Base-by-base conservation (phyloP, 2,888 invertebrate genomes). In the Lasioglossum marginatum region DNA sequence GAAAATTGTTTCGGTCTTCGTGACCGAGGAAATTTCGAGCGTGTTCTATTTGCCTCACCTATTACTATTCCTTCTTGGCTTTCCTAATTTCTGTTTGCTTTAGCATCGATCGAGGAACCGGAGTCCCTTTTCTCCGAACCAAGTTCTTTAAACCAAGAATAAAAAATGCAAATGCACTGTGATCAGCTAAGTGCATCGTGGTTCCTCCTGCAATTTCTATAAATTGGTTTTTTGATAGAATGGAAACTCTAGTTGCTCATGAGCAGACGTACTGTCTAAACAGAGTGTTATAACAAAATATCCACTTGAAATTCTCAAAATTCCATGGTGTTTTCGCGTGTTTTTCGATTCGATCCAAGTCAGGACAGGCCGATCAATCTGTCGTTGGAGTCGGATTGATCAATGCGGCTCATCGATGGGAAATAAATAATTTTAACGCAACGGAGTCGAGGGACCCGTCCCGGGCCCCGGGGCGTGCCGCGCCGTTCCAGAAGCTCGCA, bases 351-450 rank as follows among this genome's bases (percentile, higher is more conserved):
- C n/a, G 48, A 78, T 57, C 60, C 16, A 73, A 37, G 52, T 16
- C 40, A 6, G 19, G 34, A 27, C 63, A 16, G 45, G 45, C 4
- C 4, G 45, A 45, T 45, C 45, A 12, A 79, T 85, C 77, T 83
- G 77, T 81, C 48, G 31, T 14, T 14, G 10, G 37, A 57, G n/a
- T 31, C 77, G 71, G 43, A 77, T 60, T 60, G 68, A 72, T 71
- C 75, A 78, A 52, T 66, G 14, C 5, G 23, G 43, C 48, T 45
- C 70, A 57, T 66, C 60, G 73, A 82, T n/a, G 16, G 48, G 73
- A 48, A 77, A 90, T 85, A 86, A 87, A 90, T 88, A 86, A 88
- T 83, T 86, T 63, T 57, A 70, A 74, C 83, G 48, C 80, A 37
- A 52, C 57, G 31, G 45, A 63, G n/a, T 77, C 79, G 57, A 2